Evolutionary conservation across 2,888 invertebrate species (phyloP).

Genomic region (Neoascia interrupta): DNA sequence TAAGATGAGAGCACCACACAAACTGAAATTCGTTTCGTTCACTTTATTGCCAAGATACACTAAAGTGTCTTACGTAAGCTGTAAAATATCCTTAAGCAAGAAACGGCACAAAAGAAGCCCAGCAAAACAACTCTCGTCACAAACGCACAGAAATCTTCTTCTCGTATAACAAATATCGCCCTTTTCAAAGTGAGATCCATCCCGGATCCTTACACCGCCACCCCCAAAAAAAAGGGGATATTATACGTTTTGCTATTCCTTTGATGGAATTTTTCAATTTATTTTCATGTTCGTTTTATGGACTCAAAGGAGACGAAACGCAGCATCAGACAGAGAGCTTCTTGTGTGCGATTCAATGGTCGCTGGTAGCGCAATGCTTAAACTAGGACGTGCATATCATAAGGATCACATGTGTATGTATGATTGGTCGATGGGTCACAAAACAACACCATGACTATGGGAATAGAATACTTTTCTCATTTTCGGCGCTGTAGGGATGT

Average conservation of each 20-base stretch:
- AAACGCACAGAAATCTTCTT: conserved; percentile 47
- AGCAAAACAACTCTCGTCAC: conserved; percentile 3
- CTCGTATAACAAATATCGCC: conserved; percentile 19
- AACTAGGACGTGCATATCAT: conserved; percentile 55
- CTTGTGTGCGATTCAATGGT: too few species aligned
- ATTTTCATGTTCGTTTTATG: conserved; percentile 73
- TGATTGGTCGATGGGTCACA: conserved; percentile 29
- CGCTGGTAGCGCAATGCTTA: conserved; percentile 17
- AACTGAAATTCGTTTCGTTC: conserved; percentile 51
- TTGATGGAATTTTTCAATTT: conserved; percentile 74
- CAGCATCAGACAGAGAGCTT: conserved; percentile 41
- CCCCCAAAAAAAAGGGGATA: conserved; percentile 28
- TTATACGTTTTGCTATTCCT: conserved; percentile 46
- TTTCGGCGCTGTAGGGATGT: not conserved
- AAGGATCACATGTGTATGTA: conserved; percentile 12
- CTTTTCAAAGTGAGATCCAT: not conserved
- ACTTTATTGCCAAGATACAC: conserved; percentile 57
- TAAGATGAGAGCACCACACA: conserved; percentile 6
- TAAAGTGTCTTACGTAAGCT: conserved; percentile 64
- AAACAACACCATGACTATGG: too few species aligned
- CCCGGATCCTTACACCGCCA: not conserved
- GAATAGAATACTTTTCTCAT: conserved; percentile 1
- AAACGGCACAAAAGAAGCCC: not conserved
- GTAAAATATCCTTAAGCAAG: conserved; percentile 49
- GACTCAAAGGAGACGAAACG: conserved; percentile 55